Base-by-base conservation (phyloP, 2,888 invertebrate species). In the Latrodectus elegans region DNA sequence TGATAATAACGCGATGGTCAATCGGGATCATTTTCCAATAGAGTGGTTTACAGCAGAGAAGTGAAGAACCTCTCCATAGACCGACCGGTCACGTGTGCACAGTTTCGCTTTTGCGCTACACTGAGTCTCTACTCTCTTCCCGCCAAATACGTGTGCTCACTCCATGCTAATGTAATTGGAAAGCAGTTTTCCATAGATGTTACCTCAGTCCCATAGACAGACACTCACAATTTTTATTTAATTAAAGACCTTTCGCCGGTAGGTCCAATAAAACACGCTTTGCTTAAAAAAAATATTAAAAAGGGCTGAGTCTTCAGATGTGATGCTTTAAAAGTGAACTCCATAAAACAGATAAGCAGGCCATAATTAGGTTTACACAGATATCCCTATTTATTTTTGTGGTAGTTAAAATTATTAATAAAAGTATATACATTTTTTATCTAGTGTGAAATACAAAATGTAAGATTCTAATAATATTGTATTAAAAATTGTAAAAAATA, bases 1-100 rank as follows among this genome's bases (percentile, higher is more conserved):
- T 87, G 86, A 87, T 87, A 87, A 87, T 87, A 87, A 80, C 80
- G 82, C 80, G 77, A 82, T 87, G 86, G 86, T 87, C 86, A 87
- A 82, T 77, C 81, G 81, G 77, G 79, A 87, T 87, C 86, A 81
- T 87, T 87, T 87, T 87, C 86, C 86, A 82, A 81, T 82, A 81
- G 86, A 87, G 81, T 82, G 77, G 72, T 72, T 65, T 60, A n/a
- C 60, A 60, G 14, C 60, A 60, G n/a, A 60, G 60, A 38, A 38
- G 38, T 0, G 38, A 38, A 60, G 60, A 15, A 60, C 60, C 60
- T n/a, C 38, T 38, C 38, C 38, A 38, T 38, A 38, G 38, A 38
- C 38, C 38, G n/a, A 53, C n/a, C 52, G 52, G 75, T 75, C 75
- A 75, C 75, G 75, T 75, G 75, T 64, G 15, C 49, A 26, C 22